Conservation (phyloP, 2,113 vertebrate genomes). For the Telmatochromis brachygnathus region DNA sequence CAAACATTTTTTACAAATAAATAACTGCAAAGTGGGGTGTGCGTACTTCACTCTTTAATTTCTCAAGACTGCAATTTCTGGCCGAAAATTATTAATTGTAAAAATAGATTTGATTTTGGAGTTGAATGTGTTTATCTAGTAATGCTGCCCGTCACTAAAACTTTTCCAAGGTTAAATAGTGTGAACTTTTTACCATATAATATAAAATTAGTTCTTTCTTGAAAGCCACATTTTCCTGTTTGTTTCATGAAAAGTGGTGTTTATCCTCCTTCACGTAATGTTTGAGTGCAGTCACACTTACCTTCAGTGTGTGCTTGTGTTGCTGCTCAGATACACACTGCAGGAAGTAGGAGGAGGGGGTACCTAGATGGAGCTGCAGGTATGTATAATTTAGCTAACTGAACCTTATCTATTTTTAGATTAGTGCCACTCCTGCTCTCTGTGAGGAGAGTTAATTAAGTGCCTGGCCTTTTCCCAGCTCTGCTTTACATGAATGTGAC, state of each 20-base stretch:
- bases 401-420: background rate
- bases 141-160: background rate
- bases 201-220: background rate
- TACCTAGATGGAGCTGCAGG: background rate
- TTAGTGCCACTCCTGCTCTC: background rate
- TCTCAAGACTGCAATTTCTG: background rate
- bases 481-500: background rate
- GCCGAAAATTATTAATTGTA: background rate
- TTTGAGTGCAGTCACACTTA: background rate
- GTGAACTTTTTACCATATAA: background rate
- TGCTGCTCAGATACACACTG: background rate
- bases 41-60: background rate
- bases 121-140: background rate
- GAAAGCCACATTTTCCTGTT: background rate
- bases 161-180: background rate
- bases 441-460: background rate
- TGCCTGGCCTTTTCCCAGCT: background rate
- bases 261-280: background rate
- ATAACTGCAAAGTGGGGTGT: no score
- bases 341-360: background rate
- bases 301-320: background rate
- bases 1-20: no score
- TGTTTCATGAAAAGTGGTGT: background rate
- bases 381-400: background rate
- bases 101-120: background rate